Evolutionary conservation across 2,113 vertebrate species (phyloP).

Genomic region (Charadrius vociferus): DNA sequence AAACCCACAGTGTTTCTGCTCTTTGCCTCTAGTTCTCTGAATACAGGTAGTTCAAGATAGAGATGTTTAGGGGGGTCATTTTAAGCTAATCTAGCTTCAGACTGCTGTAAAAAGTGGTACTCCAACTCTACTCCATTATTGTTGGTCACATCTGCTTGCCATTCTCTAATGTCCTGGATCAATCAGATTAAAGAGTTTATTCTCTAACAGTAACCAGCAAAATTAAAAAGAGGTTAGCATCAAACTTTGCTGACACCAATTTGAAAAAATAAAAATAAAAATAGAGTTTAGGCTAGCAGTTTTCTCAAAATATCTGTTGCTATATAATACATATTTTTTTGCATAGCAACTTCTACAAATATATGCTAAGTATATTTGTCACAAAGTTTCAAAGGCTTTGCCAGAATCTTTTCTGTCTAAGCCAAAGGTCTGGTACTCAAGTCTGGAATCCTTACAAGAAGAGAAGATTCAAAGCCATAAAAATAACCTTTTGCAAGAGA

Average conservation of each 20-base stretch:
- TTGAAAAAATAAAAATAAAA: neutral
- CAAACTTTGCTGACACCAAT: neutral
- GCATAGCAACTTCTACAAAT: neutral
- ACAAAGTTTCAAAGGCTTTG: neutral
- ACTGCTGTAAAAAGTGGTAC: neutral
- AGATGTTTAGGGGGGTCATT: neutral
- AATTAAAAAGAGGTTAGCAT: neutral
- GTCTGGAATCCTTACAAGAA: neutral
- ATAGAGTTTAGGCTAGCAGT: neutral
- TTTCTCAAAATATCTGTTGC: neutral
- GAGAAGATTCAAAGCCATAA: neutral
- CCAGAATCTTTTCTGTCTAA: neutral
- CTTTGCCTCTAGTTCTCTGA: neutral
- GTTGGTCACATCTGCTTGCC: neutral
- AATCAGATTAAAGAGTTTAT: neutral
- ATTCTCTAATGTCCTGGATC: neutral
- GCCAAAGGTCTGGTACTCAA: neutral
- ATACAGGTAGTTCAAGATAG: neutral
- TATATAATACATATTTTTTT: neutral
- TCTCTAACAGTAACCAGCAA: neutral
- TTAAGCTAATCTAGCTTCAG: neutral
- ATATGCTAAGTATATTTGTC: neutral
- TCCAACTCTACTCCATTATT: neutral
- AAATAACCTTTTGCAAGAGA: neutral
- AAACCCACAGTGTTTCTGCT: neutral